Evolutionary conservation across 2,113 vertebrate genomes (phyloP).

Genomic region (Euleptes europaea): DNA sequence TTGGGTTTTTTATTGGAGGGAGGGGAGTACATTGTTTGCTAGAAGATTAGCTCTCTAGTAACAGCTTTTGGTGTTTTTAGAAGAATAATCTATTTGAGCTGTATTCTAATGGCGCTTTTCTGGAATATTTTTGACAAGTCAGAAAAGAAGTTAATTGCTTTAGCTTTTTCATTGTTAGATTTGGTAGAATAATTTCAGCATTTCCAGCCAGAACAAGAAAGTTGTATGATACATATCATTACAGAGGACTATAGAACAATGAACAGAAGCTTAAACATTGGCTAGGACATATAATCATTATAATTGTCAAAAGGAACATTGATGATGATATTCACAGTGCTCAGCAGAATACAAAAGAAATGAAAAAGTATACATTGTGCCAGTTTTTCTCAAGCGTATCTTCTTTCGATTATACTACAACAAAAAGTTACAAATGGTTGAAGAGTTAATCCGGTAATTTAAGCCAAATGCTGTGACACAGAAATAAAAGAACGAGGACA

Average conservation of each 20-base stretch:
- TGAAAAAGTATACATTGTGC: neutral
- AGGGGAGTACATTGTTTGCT: neutral
- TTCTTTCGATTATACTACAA: neutral
- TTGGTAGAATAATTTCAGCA: neutral
- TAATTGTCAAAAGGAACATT: neutral
- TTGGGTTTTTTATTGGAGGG: neutral
- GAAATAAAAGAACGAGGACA: neutral
- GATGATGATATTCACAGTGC: neutral
- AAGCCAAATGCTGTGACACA: neutral
- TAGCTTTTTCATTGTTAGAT: neutral
- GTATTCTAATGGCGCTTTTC: neutral
- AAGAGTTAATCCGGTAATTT: neutral
- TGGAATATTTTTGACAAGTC: neutral
- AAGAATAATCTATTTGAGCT: neutral
- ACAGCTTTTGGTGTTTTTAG: neutral
- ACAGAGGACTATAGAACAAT: neutral
- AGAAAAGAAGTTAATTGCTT: neutral
- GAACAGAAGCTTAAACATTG: neutral
- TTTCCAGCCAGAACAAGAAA: neutral
- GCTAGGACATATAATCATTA: neutral
- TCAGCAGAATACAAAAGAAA: neutral
- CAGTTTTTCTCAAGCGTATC: neutral
- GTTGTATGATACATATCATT: neutral
- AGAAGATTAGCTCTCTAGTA: neutral
- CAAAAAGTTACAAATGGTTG: neutral